These are phyloP conservation scores for Drosophila villosipedis DNA, from an alignment of 2,888 invertebrate genomes.

Conservation along the genomic window DNA sequence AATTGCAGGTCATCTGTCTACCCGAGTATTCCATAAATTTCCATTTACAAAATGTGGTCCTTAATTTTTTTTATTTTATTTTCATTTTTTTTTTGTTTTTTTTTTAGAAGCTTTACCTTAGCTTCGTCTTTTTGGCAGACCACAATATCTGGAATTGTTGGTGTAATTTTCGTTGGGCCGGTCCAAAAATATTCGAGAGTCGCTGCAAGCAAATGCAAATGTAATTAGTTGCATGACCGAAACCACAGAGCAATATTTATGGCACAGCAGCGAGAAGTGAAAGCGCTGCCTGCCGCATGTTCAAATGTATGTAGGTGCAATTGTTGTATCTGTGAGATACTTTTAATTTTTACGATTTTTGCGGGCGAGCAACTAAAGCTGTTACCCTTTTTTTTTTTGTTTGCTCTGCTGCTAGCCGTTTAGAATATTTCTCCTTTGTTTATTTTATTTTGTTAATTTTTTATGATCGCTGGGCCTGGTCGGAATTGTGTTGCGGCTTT, in stretches of 20 bases:
- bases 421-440: conserved; percentile 68
- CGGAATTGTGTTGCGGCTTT: conserved; percentile 54
- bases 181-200: conserved; percentile 1
- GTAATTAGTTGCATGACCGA: conserved; percentile 79
- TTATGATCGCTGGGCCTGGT: conserved; percentile 63
- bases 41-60: neutral
- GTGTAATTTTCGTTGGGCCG: neutral
- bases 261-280: conserved; percentile 58
- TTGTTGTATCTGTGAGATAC: conserved; percentile 73
- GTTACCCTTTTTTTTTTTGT: conserved; percentile 51
- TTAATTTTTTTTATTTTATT: neutral
- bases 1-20: neutral
- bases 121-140: neutral
- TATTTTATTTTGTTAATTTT: conserved; percentile 76
- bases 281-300: conserved; percentile 31
- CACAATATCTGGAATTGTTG: neutral
- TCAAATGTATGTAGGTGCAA: conserved; percentile 39
- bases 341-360: conserved; percentile 79
- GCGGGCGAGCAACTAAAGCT: conserved; percentile 56
- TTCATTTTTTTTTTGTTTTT: neutral
- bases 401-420: conserved; percentile 47
- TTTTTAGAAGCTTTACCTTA: neutral
- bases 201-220: conserved; percentile 64
- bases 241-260: conserved; percentile 79
- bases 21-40: neutral